Base-by-base conservation (phyloP, 2,888 invertebrate species). In the Shargacucullia verbasci region DNA sequence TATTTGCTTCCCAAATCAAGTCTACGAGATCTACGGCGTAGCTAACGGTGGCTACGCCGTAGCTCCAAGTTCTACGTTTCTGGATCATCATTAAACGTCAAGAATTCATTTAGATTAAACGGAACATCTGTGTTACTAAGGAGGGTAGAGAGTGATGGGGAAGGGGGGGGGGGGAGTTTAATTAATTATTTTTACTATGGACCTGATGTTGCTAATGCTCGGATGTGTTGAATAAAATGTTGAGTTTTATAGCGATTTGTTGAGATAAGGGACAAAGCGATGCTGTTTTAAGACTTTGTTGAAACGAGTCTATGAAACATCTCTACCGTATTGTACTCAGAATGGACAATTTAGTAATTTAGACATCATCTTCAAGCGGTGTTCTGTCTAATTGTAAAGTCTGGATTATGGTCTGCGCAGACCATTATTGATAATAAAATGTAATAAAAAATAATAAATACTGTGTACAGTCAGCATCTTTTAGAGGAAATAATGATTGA, bases 101-200 rank as follows among this genome's bases (percentile, higher is more conserved):
- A 57, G 62, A 64, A 59, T 64, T 62, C 40, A 57, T 67, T 70
- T 57, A 64, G 48, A 69, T 61, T 62, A 56, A 64, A 59, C 41
- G 49, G 67, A 72, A 67, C 73, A 70, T 75, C 68, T 70, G 70
- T 70, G 73, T 61, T 40, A 44, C 64, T 63, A 66, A 71, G 50
- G 65, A 63, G 47, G 33, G 39, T n/a, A 20, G 14, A 4, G 20
- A 4, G 20, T 20, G 20, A 20, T 20, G 20, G 35, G 49, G 33
- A n/a, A n/a, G n/a, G 11, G 43, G 1, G 7, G 3, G 9, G n/a
- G 14, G 10, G 3, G 15, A 29, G 12, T 55, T 71, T 66, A 66
- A 71, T 73, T 69, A 71, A 71, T 73, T 64, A 59, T 68, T 68
- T 72, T 70, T 70, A 63, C 45, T 45, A 46, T 48, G 41, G 53